Evolutionary conservation across 1,140 invertebrate species (phyloP).

Genomic region (Plodia interpunctella): DNA sequence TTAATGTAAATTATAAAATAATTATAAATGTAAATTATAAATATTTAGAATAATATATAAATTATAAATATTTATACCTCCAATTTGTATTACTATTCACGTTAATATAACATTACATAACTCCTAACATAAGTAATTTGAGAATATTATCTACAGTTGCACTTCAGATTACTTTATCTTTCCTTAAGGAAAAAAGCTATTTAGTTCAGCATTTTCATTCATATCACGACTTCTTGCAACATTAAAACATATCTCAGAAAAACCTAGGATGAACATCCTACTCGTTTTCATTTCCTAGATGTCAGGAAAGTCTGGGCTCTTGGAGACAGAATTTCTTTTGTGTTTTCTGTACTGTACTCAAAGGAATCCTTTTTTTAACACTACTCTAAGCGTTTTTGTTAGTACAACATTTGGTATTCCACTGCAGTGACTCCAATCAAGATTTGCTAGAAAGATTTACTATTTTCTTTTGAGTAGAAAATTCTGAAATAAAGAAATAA

Average conservation of each 20-base stretch:
- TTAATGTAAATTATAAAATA: too few species aligned
- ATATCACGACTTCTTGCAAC: neutral
- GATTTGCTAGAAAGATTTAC: neutral
- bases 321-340: slow-evolving; percentile 2
- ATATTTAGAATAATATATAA: too few species aligned
- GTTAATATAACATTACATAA: too few species aligned
- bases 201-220: neutral
- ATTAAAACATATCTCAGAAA: slow-evolving; percentile 6
- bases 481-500: neutral
- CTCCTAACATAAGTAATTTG: too few species aligned
- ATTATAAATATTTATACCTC: too few species aligned
- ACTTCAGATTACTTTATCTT: too few species aligned
- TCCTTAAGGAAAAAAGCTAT: neutral
- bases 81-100: too few species aligned
- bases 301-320: neutral
- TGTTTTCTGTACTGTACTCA: slow-evolving; percentile 4
- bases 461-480: neutral
- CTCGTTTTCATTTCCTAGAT: neutral
- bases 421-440: neutral
- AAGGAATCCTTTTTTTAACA: slow-evolving; percentile 3
- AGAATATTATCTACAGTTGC: too few species aligned
- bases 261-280: slow-evolving; percentile 4
- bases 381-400: neutral
- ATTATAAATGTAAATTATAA: too few species aligned
- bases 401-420: slow-evolving; percentile 4